phyloP scores from a whole-genome alignment of 2,888 invertebrate species.

The Ephialtes manifestator region DNA sequence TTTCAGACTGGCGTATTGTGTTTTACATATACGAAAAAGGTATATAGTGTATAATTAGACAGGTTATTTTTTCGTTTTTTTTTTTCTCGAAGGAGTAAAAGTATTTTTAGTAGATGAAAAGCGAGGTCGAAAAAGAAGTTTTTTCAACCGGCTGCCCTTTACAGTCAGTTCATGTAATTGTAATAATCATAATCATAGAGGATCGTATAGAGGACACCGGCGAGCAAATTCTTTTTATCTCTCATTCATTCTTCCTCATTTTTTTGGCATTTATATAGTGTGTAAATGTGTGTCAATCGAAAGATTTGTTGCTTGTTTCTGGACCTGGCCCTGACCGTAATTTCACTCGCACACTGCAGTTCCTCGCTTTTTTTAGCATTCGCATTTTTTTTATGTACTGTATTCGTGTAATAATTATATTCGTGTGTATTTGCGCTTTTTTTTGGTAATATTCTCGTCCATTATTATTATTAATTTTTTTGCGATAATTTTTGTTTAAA shows the following conservation, averaged over 20 bases:
- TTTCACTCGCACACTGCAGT: constrained; percentile 39
- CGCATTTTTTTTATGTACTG: constrained; percentile 23
- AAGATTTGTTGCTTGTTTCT: constrained; percentile 44
- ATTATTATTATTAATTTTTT: constrained; percentile 33
- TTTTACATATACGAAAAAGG: constrained; percentile 61
- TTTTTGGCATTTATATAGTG: constrained; percentile 59
- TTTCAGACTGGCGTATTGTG: constrained; percentile 64
- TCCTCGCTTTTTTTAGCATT: constrained; percentile 3
- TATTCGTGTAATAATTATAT: constrained; percentile 45
- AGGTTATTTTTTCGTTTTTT: constrained; percentile 39
- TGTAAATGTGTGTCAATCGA: constrained; percentile 41
- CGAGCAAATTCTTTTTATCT: constrained; percentile 30
- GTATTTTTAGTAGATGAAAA: constrained; percentile 60
- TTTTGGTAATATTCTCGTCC: constrained; percentile 43
- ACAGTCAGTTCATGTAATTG: constrained; percentile 36
- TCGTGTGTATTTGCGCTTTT: constrained; percentile 52
- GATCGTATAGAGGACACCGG: constrained; percentile 49
- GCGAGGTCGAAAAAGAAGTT: constrained; percentile 57
- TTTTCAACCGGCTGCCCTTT: constrained; percentile 34
- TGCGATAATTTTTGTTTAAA: constrained; percentile 5
- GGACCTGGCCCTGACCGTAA: not conserved
- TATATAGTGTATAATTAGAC: constrained; percentile 66
- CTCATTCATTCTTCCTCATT: constrained; percentile 22
- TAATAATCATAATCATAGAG: constrained; percentile 57
- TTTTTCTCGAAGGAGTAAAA: constrained; percentile 55